These are phyloP conservation scores for Scylla paramamosain DNA, from an alignment of 1,140 invertebrate genomes.

Conservation along the genomic window DNA sequence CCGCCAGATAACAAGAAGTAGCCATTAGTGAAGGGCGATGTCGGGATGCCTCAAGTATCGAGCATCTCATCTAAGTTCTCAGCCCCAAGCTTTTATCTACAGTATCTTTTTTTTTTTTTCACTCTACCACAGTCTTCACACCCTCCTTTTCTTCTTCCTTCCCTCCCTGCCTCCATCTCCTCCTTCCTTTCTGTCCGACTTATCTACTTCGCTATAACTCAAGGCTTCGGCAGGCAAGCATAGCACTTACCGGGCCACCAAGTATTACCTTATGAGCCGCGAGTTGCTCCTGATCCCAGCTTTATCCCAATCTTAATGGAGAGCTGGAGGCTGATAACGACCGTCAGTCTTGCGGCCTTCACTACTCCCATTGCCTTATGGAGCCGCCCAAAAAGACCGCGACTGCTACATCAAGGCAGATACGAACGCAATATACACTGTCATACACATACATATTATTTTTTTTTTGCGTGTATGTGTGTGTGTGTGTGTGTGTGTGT, in stretches of 20 bases:
- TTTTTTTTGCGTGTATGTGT: too few species aligned
- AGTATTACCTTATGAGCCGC: not conserved
- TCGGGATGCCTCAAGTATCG: not conserved
- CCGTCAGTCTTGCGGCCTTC: not conserved
- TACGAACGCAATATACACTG: too few species aligned
- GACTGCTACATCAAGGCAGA: too few species aligned
- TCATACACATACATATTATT: too few species aligned
- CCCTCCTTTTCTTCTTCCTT: not conserved
- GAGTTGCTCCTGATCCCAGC: not conserved
- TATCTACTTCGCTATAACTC: not conserved
- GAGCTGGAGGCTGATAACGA: not conserved
- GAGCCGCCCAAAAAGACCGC: not conserved
- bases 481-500: not conserved
- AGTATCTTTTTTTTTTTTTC: not conserved
- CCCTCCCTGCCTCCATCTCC: not conserved
- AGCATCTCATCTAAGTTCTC: not conserved
- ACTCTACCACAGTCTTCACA: not conserved
- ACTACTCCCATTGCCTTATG: not conserved
- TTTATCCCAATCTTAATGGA: not conserved
- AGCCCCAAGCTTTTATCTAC: not conserved
- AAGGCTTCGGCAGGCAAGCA: not conserved
- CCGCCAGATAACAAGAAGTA: not conserved
- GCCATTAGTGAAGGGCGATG: conserved; percentile 6
- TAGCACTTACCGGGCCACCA: not conserved
- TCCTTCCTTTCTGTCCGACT: not conserved